phyloP scores from a whole-genome alignment of 1,140 invertebrate genomes.

The Cyclargus thomasi region DNA sequence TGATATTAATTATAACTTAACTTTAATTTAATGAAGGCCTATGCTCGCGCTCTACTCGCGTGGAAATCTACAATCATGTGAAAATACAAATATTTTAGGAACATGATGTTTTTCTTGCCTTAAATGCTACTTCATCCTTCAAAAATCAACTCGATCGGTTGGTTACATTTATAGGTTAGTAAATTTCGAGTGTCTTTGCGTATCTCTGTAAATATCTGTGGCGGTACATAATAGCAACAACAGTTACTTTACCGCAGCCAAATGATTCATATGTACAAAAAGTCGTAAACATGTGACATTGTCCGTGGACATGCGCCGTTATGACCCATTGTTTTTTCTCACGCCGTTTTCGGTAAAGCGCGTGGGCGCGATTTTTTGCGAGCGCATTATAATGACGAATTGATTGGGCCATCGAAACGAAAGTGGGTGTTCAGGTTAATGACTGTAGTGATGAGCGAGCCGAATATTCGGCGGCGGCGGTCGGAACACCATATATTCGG shows the following conservation, averaged over 20 bases:
- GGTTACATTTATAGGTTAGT: no score
- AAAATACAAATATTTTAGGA: no score
- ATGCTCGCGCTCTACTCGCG: no score
- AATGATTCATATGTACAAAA: neutral
- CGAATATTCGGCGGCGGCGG: neutral
- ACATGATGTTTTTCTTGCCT: no score
- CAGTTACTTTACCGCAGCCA: neutral
- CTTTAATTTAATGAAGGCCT: no score
- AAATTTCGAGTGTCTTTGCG: no score
- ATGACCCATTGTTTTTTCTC: slow-evolving; percentile 53
- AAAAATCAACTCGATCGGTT: no score
- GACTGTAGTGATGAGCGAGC: slow-evolving; percentile 36
- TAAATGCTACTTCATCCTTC: no score
- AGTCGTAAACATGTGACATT: slow-evolving; percentile 28
- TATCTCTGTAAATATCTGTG: neutral
- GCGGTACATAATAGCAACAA: neutral
- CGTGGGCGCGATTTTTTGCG: slow-evolving; percentile 44
- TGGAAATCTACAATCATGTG: no score
- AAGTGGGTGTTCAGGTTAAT: slow-evolving; percentile 57
- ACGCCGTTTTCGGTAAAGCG: slow-evolving; percentile 42
- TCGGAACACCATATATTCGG: no score
- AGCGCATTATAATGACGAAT: slow-evolving; percentile 57
- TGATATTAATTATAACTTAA: no score
- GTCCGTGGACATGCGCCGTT: slow-evolving; percentile 55
- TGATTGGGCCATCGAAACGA: slow-evolving; percentile 56